Evolutionary conservation across 2,113 vertebrate species (phyloP), one percentile per base, ranked within the genome.

Genomic region (Callipepla squamata): DNA sequence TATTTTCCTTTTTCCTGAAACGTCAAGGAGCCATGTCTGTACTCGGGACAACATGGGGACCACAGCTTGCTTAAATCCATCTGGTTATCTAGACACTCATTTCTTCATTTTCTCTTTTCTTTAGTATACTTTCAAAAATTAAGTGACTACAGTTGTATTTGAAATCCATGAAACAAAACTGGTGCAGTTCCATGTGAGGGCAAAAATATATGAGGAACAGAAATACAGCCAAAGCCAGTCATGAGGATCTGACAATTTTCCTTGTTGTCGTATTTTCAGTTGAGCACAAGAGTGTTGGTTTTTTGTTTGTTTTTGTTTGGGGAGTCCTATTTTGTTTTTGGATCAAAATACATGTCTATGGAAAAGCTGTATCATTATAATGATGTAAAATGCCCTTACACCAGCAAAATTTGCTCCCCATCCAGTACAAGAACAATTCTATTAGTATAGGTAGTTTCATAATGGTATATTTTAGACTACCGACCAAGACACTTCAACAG

Each of bases 1-100:
- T 77, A 85, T 77, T 89, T 89, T 96, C 59, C 63, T 80, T 74
- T 55, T 47, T 90, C 85, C 45, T 87, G 55, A 93, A 94, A 66
- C 50, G 66, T 62, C 25, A 30, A 79, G 0, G 0, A 78, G 19
- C 40, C 66, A 20, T 75, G 74, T 53, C 69, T 84, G 7, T 92
- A 42, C 34, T 73, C 21, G 22, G 70, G 84, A 93, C 75, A 85
- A 73, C 50, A n/a, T 34, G 22, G 74, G 28, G 32, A 61, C 47
- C 23, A 66, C 53, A 95, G 57, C 6, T 90, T 82, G 50, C 59
- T 91, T 76, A 87, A 77, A 79, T 74, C 23, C 59, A 59, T 34
- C 32, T 67, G 34, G 34, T 32, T 26, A 59, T 75, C 69, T 74
- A 66, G n/a, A 9, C 13, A 70, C 81, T 79, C 40, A 42, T 82